Evolutionary conservation across 2,888 invertebrate genomes (phyloP), one percentile per base, ranked within the genome.

Genomic region (Synanthedon formicaeformis): DNA sequence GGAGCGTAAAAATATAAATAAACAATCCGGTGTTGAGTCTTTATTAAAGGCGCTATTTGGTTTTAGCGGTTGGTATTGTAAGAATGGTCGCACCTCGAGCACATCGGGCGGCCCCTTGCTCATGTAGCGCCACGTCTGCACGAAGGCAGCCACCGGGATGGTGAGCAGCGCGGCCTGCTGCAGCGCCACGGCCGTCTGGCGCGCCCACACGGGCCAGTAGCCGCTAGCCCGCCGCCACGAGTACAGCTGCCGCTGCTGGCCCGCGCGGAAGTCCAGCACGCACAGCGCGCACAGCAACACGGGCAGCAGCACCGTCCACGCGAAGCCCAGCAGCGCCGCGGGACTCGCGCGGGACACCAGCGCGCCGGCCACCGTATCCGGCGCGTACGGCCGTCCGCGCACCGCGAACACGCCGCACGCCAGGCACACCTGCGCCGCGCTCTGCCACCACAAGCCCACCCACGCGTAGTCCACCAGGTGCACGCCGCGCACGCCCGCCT

Each of bases 401-500:
- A 96, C 94, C 71, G 94, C 91, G 74, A 96, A 95, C 56, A 96
- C 92, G n/a, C 94, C 96, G 60, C 92, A 90, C 51, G 94, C 91
- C 73, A 95, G 90, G 49, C 93, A 83, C 50, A 94, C 87, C 74
- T 96, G 94, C 48, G 96, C 82, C 53, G 93, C 89, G 72, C 95
- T 91, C 54, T 96, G 90, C 93, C 95, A 96, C 96, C 97, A 97
- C 3, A 92, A 89, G 4, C 95, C 95, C 13, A 94, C 94, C 67
- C 96, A 88, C 23, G 92, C 91, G 73, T 94, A 93, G 81, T 96
- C 97, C 73, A 96, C 77, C 75, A 94, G 95, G 75, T 96, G 96
- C 2, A 96, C 91, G 51, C 95, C 90, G 55, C 91, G 90, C 57
- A 96, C 92, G 18, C 96, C 96, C 66, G 93, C 88, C 93, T 85